These are phyloP conservation scores for Styela clava DNA, from an alignment of 23 tunicate species.

Conservation along the genomic window DNA sequence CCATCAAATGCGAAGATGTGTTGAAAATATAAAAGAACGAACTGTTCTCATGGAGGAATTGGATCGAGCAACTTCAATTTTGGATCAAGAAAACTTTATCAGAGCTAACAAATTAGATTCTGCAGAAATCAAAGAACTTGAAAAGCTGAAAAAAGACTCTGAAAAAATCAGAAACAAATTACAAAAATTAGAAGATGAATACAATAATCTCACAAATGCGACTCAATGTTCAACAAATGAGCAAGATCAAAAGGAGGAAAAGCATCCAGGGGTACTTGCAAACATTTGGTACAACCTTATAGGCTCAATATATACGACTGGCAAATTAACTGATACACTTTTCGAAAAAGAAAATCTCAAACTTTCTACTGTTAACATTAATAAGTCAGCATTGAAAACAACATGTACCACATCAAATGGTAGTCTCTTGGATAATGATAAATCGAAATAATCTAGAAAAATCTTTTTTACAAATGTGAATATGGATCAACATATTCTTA, in stretches of 20 bases:
- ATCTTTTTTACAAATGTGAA: too few species aligned
- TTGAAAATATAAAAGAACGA: constrained; percentile 43
- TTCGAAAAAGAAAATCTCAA: constrained; percentile 9
- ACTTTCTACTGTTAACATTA: background rate
- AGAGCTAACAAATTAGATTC: background rate
- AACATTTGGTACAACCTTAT: constrained; percentile 4
- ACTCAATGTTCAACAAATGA: background rate
- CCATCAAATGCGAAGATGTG: constrained; percentile 38
- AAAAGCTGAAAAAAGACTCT: background rate
- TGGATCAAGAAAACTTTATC: background rate
- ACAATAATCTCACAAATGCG: background rate
- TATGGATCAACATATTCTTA: too few species aligned
- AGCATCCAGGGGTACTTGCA: background rate
- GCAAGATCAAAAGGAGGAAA: background rate
- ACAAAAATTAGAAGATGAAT: constrained; percentile 19
- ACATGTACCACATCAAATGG: background rate
- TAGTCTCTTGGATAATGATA: background rate
- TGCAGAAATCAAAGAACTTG: background rate
- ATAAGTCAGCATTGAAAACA: background rate
- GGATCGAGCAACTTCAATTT: background rate
- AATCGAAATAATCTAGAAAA: too few species aligned
- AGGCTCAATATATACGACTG: background rate
- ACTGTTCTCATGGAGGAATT: background rate
- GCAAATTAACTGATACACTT: constrained; percentile 18
- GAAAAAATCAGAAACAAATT: background rate